Percentiles rank a stretch among this genome's conserved stretches.
phyloP scores from a whole-genome alignment of 2,113 vertebrate genomes.

The Sisor rabdophorus region DNA sequence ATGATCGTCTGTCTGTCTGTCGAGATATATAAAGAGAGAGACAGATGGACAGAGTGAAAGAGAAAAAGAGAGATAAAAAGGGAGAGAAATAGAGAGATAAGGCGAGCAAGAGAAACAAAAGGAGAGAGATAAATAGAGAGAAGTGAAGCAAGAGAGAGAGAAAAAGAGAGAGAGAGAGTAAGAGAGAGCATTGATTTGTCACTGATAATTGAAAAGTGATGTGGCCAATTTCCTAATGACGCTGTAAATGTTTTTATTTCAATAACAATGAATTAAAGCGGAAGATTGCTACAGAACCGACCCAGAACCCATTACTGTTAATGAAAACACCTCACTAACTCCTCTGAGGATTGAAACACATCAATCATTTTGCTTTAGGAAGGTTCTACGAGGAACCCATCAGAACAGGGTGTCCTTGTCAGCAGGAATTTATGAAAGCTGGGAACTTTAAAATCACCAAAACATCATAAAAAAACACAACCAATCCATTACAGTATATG shows the following conservation, averaged over 20 bases:
- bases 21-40: too few relatives aligned
- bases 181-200: conserved; percentile 20
- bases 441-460: not conserved
- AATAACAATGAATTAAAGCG: conserved; percentile 35
- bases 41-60: too few relatives aligned
- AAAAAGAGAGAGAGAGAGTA: too few relatives aligned
- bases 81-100: too few relatives aligned
- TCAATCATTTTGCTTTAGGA: not conserved
- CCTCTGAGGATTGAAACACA: not conserved
- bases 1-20: too few relatives aligned
- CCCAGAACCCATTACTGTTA: not conserved
- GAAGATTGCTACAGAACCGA: not conserved
- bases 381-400: not conserved
- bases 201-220: conserved; percentile 23
- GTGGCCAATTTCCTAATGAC: not conserved
- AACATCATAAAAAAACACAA: too few relatives aligned
- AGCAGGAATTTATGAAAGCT: not conserved
- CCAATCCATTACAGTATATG: too few relatives aligned
- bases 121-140: too few relatives aligned
- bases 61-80: too few relatives aligned
- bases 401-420: not conserved
- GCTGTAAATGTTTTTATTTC: conserved; percentile 26
- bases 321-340: not conserved
- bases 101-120: too few relatives aligned
- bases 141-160: too few relatives aligned